Evolutionary conservation across 2,797 vertebrate genomes (phyloP).

Genomic region (Poecilia gillii): DNA sequence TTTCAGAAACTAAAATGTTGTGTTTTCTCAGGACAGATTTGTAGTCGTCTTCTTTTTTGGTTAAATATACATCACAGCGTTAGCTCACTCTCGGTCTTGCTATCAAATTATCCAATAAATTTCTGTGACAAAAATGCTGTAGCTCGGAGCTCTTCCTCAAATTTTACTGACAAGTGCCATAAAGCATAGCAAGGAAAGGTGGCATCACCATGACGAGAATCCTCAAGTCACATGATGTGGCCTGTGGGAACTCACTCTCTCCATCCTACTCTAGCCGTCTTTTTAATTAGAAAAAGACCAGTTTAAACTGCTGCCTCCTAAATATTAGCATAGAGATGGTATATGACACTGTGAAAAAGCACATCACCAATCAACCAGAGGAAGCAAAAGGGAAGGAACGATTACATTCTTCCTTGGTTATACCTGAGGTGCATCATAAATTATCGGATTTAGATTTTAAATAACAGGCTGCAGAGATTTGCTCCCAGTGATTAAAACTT

Average conservation of each 20-base stretch:
- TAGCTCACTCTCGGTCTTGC: slow-evolving; percentile 15
- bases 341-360: not conserved
- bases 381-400: not conserved
- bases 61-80: slow-evolving; percentile 5
- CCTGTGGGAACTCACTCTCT: not conserved
- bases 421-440: slow-evolving; percentile 19
- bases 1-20: not conserved
- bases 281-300: slow-evolving; percentile 9
- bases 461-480: slow-evolving; percentile 23
- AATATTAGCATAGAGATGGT: not conserved
- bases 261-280: not conserved
- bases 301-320: not conserved
- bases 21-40: slow-evolving; percentile 12
- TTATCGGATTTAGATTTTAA: slow-evolving; percentile 13
- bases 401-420: not conserved
- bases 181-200: slow-evolving; percentile 12
- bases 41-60: not conserved
- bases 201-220: not conserved
- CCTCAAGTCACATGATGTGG: not conserved
- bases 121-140: slow-evolving; percentile 2
- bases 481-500: slow-evolving; percentile 27
- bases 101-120: slow-evolving; percentile 15
- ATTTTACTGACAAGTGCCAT: slow-evolving; percentile 7
- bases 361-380: not conserved
- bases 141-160: not conserved